Evolutionary conservation across 1,140 invertebrate genomes (phyloP).

Genomic region (Drosophila nannoptera): DNA sequence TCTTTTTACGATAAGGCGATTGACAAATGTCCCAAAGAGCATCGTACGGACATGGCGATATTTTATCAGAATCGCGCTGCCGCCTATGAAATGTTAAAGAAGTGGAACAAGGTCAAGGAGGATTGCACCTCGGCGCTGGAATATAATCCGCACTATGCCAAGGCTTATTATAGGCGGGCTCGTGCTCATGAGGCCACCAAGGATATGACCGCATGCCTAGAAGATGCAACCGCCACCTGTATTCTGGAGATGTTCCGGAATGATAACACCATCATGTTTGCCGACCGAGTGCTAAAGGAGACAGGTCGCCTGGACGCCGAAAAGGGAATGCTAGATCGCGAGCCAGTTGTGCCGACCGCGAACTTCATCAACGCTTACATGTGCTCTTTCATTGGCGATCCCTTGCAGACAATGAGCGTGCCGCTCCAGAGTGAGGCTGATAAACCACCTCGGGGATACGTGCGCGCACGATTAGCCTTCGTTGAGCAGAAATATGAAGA

Average conservation of each 20-base stretch:
- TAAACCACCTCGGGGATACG: constrained; percentile 81
- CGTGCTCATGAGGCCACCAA: constrained; percentile 89
- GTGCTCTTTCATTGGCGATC: constrained; percentile 90
- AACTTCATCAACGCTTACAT: constrained; percentile 92
- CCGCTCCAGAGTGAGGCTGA: constrained; percentile 57
- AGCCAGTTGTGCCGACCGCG: constrained; percentile 88
- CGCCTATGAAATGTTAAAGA: constrained; percentile 94
- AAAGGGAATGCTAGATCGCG: constrained; percentile 84
- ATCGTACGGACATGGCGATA: constrained; percentile 88
- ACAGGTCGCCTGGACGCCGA: constrained; percentile 86
- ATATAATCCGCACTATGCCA: constrained; percentile 92
- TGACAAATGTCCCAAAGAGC: constrained; percentile 87
- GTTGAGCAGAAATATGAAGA: constrained; percentile 87
- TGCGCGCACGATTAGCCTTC: constrained; percentile 84
- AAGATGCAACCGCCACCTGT: constrained; percentile 95
- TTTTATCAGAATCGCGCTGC: constrained; percentile 98
- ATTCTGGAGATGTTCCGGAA: constrained; percentile 93
- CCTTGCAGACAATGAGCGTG: constrained; percentile 76
- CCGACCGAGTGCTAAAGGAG: constrained; percentile 91
- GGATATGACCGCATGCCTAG: constrained; percentile 88
- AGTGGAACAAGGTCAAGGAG: constrained; percentile 89
- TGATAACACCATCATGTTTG: constrained; percentile 86
- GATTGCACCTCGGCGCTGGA: constrained; percentile 93
- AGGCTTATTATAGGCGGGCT: constrained; percentile 91
- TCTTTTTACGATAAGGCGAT: constrained; percentile 93